Evolutionary conservation across 2,888 invertebrate genomes (phyloP).

Genomic region (Calameuta filiformis): DNA sequence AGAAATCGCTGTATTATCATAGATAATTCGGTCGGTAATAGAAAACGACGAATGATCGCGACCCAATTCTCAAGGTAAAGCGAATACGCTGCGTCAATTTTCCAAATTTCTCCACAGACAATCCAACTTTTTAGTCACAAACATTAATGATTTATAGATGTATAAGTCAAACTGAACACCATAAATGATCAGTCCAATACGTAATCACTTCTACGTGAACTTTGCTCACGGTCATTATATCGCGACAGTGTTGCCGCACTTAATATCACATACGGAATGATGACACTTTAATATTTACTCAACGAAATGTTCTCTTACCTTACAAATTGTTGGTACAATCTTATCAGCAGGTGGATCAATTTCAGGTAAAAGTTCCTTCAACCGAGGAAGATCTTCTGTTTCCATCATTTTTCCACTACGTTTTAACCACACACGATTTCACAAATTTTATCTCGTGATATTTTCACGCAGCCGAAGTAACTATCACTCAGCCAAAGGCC

Average conservation of each 20-base stretch:
- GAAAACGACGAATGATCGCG: neutral
- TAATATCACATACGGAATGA: neutral
- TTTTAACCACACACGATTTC: neutral
- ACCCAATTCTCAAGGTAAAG: neutral
- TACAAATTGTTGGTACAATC: neutral
- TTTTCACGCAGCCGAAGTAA: neutral
- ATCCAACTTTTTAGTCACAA: neutral
- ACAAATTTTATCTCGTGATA: neutral
- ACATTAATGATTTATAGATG: neutral
- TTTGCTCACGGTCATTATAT: neutral
- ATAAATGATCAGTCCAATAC: neutral
- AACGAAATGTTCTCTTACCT: constrained; percentile 6
- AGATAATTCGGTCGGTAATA: neutral
- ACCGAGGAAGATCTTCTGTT: constrained; percentile 68
- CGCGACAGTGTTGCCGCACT: neutral
- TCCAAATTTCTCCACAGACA: neutral
- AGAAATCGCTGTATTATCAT: neutral
- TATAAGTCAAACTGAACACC: neutral
- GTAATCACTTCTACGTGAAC: neutral
- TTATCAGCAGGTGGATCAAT: constrained; percentile 46
- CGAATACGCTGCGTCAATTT: neutral
- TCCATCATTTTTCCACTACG: constrained; percentile 46
- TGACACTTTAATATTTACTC: neutral
- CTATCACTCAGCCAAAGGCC: neutral
- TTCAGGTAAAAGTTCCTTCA: constrained; percentile 70